A percentile compares a stretch with the other conserved stretches of the same genome.
These are phyloP conservation scores for Heterodera carotae DNA, from an alignment of 1,140 invertebrate genomes.

Conservation along the genomic window DNA sequence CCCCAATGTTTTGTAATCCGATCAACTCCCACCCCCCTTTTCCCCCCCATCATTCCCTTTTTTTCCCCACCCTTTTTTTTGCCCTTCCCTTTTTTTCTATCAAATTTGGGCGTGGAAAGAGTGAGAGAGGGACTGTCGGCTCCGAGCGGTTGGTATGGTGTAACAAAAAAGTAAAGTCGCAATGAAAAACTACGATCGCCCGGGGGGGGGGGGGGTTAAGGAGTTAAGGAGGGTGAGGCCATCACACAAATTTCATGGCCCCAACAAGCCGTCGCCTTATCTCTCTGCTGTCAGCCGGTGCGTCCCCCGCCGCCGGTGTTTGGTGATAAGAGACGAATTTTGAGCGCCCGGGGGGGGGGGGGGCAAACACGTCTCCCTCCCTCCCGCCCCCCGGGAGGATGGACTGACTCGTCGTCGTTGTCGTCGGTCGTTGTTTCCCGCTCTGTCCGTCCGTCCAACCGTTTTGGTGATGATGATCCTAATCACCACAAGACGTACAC, in stretches of 20 bases:
- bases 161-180: neutral
- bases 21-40: neutral
- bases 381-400: too few species aligned
- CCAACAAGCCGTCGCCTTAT: neutral
- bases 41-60: too few species aligned
- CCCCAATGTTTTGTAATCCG: neutral
- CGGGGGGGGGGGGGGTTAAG: too few species aligned
- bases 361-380: too few species aligned
- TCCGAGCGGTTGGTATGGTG: neutral
- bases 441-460: too few species aligned
- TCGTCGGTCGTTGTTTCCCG: too few species aligned
- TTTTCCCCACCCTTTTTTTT: neutral
- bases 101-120: neutral
- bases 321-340: too few species aligned
- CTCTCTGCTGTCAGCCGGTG: neutral
- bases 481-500: too few species aligned
- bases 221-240: too few species aligned
- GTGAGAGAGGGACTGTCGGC: neutral
- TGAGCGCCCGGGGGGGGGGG: too few species aligned
- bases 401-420: too few species aligned
- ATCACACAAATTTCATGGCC: neutral
- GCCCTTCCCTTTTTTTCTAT: neutral
- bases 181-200: neutral
- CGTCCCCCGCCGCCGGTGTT: neutral
- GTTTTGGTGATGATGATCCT: too few species aligned